Evolutionary conservation across 2,113 vertebrate species (phyloP), one percentile per base, ranked within the genome.

Genomic region (Engraulis encrasicolus): DNA sequence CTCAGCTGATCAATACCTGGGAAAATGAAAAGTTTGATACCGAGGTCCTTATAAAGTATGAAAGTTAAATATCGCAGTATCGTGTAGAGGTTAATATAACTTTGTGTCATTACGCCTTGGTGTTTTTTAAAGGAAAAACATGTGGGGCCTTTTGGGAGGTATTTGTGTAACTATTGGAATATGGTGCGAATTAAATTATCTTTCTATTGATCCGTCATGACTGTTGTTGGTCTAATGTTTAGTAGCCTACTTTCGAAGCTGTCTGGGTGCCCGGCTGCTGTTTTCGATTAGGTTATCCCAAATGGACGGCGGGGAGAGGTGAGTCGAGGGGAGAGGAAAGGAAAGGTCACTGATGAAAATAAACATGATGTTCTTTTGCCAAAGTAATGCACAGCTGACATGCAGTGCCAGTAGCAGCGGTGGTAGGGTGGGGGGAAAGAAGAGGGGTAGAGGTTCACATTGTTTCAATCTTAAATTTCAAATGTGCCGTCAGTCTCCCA

Each of bases 381-480:
- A 74, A 34, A 74, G 31, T 74, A 74, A 74, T 34, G 66, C 11
- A 74, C 66, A 74, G 66, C 31, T 34, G 66, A 27, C 66, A 31
- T 74, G 66, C 17, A 34, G 66, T 31, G 31, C 23, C 66, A 74
- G 31, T 27, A 74, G 23, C n/a, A n/a, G n/a, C n/a, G n/a, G n/a
- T n/a, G n/a, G n/a, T n/a, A n/a, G 20, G 19, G 23, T 31, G 14
- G 12, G 66, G 3, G 12, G 18, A 34, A 34, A 71, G 34, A 74
- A 74, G n/a, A n/a, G n/a, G n/a, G n/a, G 66, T 74, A 14, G 40
- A 3, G 27, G 0, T 31, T 74, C 31, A 15, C 66, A 74, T 74
- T 74, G 66, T 74, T 74, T 74, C 66, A 74, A 74, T 31, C 66
- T 74, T 74, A 74, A 36, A 74, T 74, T 74, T 74, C 66, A 74